These are phyloP conservation scores for Herpailurus yagouaroundi DNA, from an alignment of 2,113 vertebrate genomes.

Conservation along the genomic window DNA sequence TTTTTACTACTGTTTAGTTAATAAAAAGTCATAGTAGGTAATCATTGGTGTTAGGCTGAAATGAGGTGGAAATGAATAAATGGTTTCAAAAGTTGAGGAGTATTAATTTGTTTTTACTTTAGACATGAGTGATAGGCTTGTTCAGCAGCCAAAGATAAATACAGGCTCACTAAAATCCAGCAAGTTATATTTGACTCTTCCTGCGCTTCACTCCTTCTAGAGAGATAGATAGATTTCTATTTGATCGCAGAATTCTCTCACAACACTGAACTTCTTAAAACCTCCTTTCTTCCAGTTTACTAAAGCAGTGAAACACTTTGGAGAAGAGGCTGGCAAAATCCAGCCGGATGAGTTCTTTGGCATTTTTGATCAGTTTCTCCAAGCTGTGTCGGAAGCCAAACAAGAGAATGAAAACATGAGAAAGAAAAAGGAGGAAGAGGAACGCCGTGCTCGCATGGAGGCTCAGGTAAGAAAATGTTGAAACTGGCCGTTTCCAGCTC, in stretches of 20 bases:
- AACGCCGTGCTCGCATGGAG: conserved; percentile 96
- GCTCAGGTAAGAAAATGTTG: conserved; percentile 89
- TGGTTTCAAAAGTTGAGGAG: neutral
- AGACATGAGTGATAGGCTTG: neutral
- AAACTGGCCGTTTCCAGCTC: accelerated
- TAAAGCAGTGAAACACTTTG: conserved; percentile 95
- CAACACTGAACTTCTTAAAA: conserved; percentile 3
- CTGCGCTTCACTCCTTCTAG: neutral
- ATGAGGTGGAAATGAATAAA: conserved; percentile 44
- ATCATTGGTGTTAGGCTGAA: conserved; percentile 59
- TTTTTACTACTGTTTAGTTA: conserved; percentile 85
- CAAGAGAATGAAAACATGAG: conserved; percentile 99
- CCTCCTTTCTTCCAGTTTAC: conserved; percentile 87
- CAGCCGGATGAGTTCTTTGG: conserved; percentile 99
- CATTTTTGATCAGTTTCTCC: conserved; percentile 98
- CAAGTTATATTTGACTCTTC: neutral
- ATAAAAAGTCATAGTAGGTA: conserved; percentile 71
- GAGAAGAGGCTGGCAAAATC: conserved; percentile 94
- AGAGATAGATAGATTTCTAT: neutral
- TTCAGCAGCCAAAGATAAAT: neutral
- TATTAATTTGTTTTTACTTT: conserved; percentile 2
- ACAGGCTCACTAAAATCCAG: neutral
- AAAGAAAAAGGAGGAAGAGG: conserved; percentile 97
- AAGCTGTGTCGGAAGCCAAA: conserved; percentile 94
- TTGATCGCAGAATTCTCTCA: neutral